Conservation (phyloP, 2,888 invertebrate genomes). For the Drosophila lacicola region DNA sequence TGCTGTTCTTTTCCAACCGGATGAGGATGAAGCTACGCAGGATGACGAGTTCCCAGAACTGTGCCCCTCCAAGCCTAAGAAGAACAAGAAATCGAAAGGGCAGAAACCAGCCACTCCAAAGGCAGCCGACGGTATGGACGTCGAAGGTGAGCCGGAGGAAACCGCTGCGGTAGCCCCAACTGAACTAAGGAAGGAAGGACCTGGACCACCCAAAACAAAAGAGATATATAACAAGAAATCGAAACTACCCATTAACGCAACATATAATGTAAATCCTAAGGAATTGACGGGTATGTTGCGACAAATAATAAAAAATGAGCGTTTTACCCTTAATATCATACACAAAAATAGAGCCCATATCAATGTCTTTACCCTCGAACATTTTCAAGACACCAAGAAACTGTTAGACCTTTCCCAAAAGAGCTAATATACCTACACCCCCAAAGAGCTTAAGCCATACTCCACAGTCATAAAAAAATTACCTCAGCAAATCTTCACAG, state of each 20-base stretch:
- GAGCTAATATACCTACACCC: not conserved
- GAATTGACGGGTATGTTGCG: not conserved
- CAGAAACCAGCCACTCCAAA: too few relatives aligned
- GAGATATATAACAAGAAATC: too few relatives aligned
- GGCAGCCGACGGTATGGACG: too few relatives aligned
- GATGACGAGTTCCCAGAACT: too few relatives aligned
- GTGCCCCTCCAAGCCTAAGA: too few relatives aligned
- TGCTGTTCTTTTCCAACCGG: too few relatives aligned
- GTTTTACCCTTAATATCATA: not conserved
- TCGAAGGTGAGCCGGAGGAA: too few relatives aligned
- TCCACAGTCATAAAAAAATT: not conserved
- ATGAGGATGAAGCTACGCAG: too few relatives aligned
- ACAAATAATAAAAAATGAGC: not conserved
- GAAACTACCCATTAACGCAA: not conserved
- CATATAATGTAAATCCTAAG: slow-evolving; percentile 3
- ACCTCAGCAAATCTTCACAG: not conserved
- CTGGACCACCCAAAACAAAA: too few relatives aligned
- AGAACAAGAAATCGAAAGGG: too few relatives aligned
- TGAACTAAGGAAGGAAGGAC: too few relatives aligned
- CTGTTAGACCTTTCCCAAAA: not conserved
- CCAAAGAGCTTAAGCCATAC: slow-evolving; percentile 1
- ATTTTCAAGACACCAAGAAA: not conserved
- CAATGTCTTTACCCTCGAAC: not conserved
- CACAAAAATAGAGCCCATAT: slow-evolving; percentile 5
- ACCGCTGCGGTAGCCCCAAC: too few relatives aligned